Evolutionary conservation across 1,140 invertebrate genomes (phyloP).

Genomic region (Scaptomyza montana): DNA sequence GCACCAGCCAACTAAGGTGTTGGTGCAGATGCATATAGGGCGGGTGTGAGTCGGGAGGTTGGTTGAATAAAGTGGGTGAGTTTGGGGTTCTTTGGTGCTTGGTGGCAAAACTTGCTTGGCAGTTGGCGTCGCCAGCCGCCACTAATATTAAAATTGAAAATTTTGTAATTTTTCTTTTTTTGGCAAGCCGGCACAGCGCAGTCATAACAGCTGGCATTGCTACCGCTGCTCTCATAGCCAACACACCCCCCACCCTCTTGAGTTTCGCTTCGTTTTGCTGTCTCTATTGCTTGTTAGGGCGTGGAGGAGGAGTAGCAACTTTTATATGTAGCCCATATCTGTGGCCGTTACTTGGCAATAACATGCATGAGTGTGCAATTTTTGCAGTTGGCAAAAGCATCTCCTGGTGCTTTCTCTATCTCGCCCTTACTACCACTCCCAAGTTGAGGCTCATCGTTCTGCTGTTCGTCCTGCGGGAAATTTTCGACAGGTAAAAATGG

Average conservation of each 20-base stretch:
- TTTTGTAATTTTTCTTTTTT: slow-evolving; percentile 82
- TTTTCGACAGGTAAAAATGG: slow-evolving; percentile 82
- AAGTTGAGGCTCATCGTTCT: slow-evolving; percentile 13
- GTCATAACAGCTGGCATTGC: slow-evolving; percentile 74
- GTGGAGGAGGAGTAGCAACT: not conserved
- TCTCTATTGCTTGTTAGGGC: not conserved
- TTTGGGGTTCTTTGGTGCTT: slow-evolving; percentile 3
- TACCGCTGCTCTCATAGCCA: not conserved
- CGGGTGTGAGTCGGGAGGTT: too few species aligned
- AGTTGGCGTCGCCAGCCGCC: slow-evolving; percentile 77
- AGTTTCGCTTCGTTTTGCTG: not conserved
- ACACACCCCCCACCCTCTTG: not conserved
- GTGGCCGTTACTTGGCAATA: slow-evolving; percentile 77
- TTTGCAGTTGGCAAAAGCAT: slow-evolving; percentile 73
- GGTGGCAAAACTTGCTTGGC: slow-evolving; percentile 37
- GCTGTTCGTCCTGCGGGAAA: slow-evolving; percentile 73
- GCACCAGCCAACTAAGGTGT: slow-evolving; percentile 10
- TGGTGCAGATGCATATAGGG: not conserved
- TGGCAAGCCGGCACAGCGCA: slow-evolving; percentile 76
- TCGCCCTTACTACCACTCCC: not conserved
- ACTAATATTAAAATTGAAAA: slow-evolving; percentile 83
- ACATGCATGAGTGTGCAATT: slow-evolving; percentile 82
- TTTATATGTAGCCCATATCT: slow-evolving; percentile 58
- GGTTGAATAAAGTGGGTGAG: too few species aligned
- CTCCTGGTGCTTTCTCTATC: slow-evolving; percentile 38